Base-by-base conservation (phyloP, 2,888 invertebrate genomes). In the Orthosia cruda region DNA sequence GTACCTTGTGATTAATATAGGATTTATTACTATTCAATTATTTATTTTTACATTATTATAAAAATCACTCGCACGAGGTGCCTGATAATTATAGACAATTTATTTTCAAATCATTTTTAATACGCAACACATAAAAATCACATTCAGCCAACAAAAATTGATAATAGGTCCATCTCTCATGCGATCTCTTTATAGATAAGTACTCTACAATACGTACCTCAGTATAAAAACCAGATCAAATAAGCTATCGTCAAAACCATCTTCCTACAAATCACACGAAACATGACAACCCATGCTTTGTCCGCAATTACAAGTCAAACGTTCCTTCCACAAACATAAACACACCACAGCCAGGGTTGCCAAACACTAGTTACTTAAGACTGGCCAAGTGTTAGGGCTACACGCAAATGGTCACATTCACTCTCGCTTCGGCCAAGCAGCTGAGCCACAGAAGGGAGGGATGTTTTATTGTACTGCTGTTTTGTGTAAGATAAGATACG, bases 381-480 rank as follows among this genome's bases (percentile, higher is more conserved):
- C 64, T 80, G 77, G 75, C 74, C 82, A 82, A 80, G 74, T 86
- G 87, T 74, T 85, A 65, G 74, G 77, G 85, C 61, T 83, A 77
- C 69, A 82, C 81, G 74, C 78, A 84, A 87, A 95, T 94, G 93
- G 93, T 81, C 83, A 79, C 87, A 90, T 91, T 89, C 90, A 94
- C 95, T 95, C 88, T 89, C 86, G 77, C 86, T 83, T 85, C 84
- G 88, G 84, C 88, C 88, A 79, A 89, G 84, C 95, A 95, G 92
- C 93, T 95, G 95, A 84, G 93, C 83, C 92, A 87, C 72, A 80
- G 81, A 69, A 88, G 89, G 91, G 91, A 91, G 88, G 87, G 83
- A 84, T 89, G 88, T 85, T 92, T 92, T 94, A 93, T 92, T 91
- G 90, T 88, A 88, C 72, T 85, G 78, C 74, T 76, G 72, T 69